phyloP scores from a whole-genome alignment of 2,113 vertebrate species.

The Microcebus tavaratra region DNA sequence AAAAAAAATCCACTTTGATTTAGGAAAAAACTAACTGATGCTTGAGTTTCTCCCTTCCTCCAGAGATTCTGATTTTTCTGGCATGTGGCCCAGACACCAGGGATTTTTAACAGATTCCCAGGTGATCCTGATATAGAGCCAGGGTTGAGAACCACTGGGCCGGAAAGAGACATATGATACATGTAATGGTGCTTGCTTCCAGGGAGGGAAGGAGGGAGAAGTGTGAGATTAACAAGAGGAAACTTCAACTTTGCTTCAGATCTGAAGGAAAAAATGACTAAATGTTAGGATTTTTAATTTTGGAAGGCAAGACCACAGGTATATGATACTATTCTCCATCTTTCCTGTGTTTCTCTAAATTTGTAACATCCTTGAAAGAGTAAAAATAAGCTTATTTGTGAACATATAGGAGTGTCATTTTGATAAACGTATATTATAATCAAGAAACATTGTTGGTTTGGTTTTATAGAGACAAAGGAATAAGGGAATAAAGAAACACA shows the following conservation, averaged over 20 bases:
- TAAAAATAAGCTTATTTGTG: not conserved
- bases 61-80: not conserved
- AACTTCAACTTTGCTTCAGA: not conserved
- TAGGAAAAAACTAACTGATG: not conserved
- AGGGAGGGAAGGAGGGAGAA: not conserved
- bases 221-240: not conserved
- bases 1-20: not conserved
- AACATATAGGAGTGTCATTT: not conserved
- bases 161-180: not conserved
- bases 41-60: not conserved
- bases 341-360: not conserved
- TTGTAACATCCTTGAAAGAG: not conserved
- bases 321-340: not conserved
- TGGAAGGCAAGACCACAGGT: not conserved
- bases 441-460: not conserved
- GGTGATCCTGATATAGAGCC: not conserved
- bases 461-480: constrained; percentile 7
- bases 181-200: not conserved
- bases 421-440: not conserved
- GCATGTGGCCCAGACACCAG: not conserved
- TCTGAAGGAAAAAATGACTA: not conserved
- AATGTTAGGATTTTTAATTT: not conserved
- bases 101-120: not conserved
- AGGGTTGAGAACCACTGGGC: not conserved
- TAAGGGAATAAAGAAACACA: not conserved